Evolutionary conservation across 2,888 invertebrate genomes (phyloP).

Genomic region (Amblyjoppa proteus): DNA sequence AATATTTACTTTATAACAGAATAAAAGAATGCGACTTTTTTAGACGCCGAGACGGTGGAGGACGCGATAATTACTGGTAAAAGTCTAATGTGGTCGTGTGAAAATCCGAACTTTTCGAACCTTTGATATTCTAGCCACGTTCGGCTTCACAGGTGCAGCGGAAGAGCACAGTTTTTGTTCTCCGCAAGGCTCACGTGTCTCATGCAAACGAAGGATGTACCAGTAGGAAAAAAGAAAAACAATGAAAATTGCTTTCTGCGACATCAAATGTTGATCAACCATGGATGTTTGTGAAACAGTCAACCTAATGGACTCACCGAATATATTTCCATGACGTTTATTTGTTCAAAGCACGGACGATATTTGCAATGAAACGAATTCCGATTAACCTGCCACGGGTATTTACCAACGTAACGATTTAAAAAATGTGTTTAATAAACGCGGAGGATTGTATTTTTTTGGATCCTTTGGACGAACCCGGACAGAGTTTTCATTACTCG

Average conservation of each 20-base stretch:
- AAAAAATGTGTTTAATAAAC: neutral
- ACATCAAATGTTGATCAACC: neutral
- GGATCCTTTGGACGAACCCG: neutral
- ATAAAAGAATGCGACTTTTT: slow-evolving; percentile 10
- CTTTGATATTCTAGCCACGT: slow-evolving; percentile 18
- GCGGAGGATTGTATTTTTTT: neutral
- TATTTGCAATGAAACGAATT: neutral
- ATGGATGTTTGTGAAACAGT: neutral
- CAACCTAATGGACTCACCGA: neutral
- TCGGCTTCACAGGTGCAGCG: slow-evolving; percentile 7
- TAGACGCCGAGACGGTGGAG: neutral
- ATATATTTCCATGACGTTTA: neutral
- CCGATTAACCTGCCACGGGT: neutral
- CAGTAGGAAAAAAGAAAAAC: neutral
- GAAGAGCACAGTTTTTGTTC: slow-evolving; percentile 16
- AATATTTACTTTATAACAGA: neutral
- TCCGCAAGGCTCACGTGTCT: neutral
- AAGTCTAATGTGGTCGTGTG: slow-evolving; percentile 8
- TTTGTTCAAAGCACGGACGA: neutral
- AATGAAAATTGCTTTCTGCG: neutral
- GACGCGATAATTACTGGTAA: slow-evolving; percentile 26
- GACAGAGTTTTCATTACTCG: neutral
- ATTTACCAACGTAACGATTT: neutral
- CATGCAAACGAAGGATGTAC: neutral
- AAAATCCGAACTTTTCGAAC: slow-evolving; percentile 12